A percentile compares a stretch with the other conserved stretches of the same genome.
These are phyloP conservation scores for Donacobius atricapilla DNA, from an alignment of 2,113 vertebrate genomes.

Conservation along the genomic window DNA sequence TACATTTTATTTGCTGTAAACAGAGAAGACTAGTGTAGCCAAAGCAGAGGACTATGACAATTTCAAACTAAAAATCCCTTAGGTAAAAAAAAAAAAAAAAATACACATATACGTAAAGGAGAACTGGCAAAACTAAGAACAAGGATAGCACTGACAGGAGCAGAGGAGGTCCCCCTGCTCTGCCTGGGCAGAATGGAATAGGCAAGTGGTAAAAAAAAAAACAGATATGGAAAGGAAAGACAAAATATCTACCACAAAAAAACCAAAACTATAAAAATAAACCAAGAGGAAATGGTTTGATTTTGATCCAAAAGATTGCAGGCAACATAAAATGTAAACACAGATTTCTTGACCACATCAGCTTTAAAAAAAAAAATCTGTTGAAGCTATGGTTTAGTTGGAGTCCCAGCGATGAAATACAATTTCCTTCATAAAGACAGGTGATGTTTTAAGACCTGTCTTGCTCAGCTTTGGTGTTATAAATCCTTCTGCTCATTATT, in stretches of 20 bases:
- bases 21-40: neutral
- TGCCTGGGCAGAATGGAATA: neutral
- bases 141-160: neutral
- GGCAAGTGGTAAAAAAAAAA: neutral
- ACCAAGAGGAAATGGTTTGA: neutral
- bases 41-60: neutral
- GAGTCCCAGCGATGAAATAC: neutral
- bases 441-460: neutral
- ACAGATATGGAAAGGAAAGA: neutral
- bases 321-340: neutral
- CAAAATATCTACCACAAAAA: neutral
- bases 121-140: rapidly evolving
- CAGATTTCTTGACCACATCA: neutral
- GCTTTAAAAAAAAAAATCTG: neutral
- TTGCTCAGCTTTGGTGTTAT: neutral
- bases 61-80: neutral
- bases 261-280: neutral
- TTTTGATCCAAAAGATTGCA: neutral
- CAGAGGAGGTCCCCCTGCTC: neutral
- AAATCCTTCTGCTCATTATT: neutral
- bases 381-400: neutral
- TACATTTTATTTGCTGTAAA: neutral
- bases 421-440: neutral
- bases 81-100: neutral
- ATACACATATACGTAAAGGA: neutral